These are phyloP conservation scores for Gymnothorax reevesii DNA, from an alignment of 2,797 vertebrate genomes.

Conservation along the genomic window DNA sequence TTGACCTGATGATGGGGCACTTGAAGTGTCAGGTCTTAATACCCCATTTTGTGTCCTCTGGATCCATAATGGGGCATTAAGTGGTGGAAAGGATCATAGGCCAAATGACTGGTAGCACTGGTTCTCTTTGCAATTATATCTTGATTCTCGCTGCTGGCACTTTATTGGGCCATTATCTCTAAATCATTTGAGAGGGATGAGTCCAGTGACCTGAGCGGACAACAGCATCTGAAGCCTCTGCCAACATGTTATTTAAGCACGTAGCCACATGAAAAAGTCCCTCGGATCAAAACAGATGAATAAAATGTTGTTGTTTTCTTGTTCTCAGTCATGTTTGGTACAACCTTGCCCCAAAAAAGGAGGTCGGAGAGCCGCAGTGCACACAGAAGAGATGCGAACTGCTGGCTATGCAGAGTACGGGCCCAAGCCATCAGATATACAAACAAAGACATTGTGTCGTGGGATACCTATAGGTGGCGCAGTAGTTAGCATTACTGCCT, in stretches of 20 bases:
- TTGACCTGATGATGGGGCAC: constrained; percentile 8
- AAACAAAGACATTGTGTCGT: too few relatives aligned
- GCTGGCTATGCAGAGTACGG: too few relatives aligned
- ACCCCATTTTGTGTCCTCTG: constrained; percentile 1
- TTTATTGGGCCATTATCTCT: neutral
- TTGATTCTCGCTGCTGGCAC: constrained; percentile 3
- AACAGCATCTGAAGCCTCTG: neutral
- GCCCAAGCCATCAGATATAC: too few relatives aligned
- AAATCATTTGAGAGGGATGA: neutral
- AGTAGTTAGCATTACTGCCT: too few relatives aligned
- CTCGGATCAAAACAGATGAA: neutral
- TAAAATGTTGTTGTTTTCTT: neutral
- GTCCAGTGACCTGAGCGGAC: neutral
- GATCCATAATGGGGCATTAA: neutral
- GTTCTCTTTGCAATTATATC: neutral
- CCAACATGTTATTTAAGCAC: neutral
- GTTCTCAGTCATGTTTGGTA: neutral
- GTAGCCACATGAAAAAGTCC: neutral
- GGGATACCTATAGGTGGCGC: too few relatives aligned
- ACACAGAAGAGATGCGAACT: neutral
- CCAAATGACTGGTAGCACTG: neutral
- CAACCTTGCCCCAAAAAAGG: neutral
- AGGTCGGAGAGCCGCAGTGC: neutral
- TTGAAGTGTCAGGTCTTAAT: neutral
- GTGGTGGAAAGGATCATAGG: neutral